Evolutionary conservation across 2,113 vertebrate genomes (phyloP).

Genomic region (Furnarius figulus): DNA sequence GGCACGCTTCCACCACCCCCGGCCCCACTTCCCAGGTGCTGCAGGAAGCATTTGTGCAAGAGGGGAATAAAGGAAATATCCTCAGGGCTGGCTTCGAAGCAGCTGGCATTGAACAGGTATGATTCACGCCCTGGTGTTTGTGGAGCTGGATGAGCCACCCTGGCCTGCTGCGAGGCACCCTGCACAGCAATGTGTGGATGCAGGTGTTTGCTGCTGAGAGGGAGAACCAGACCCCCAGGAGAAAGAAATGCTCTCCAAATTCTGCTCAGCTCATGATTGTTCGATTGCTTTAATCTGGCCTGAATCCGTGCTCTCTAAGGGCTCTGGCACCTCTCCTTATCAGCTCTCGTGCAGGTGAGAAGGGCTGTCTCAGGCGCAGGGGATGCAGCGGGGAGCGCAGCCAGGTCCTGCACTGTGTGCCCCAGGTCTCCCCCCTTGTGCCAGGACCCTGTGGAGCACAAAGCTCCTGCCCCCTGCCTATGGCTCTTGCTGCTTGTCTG

Average conservation of each 20-base stretch:
- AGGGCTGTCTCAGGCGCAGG: neutral
- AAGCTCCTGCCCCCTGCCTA: neutral
- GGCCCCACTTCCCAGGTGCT: neutral
- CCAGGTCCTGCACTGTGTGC: accelerated
- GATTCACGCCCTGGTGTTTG: neutral
- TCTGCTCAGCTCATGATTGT: neutral
- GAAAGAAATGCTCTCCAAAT: neutral
- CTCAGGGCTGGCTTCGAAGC: neutral
- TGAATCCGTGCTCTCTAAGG: neutral
- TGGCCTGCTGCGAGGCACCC: neutral
- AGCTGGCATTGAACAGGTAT: neutral
- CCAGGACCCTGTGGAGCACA: accelerated
- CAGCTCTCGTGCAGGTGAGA: accelerated
- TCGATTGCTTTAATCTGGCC: accelerated
- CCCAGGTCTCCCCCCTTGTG: too few relatives aligned
- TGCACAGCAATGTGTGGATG: accelerated
- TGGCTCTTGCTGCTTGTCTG: neutral
- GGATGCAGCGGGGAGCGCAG: neutral
- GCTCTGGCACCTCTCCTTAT: neutral
- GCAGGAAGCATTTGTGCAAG: neutral
- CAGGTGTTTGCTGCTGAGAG: neutral
- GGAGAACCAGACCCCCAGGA: neutral
- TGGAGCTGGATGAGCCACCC: neutral
- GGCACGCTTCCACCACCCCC: accelerated
- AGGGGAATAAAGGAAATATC: neutral